Base-by-base conservation (phyloP, 2,888 invertebrate genomes). In the Polyploca ridens region DNA sequence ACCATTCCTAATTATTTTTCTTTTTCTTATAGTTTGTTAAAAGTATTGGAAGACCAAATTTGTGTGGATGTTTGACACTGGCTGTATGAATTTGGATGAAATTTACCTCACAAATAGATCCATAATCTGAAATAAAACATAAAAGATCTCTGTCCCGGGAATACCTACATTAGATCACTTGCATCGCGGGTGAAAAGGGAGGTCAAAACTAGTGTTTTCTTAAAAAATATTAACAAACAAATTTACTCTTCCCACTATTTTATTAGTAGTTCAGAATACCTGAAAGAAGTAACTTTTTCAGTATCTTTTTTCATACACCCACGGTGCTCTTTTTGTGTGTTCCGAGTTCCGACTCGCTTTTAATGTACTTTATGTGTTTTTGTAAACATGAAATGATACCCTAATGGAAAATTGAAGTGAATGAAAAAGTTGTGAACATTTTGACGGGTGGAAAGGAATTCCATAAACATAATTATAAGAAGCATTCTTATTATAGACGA, bases 291-390 rank as follows among this genome's bases (percentile, higher is more conserved):
- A 58, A 8, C 58, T 33, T 58, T 58, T 58, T 58, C 33, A n/a
- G 33, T 33, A 1, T 58, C n/a, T 33, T 13, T 33, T 10, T 35
- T 10, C 3, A 54, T 58, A 14, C n/a, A n/a, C 11, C 61, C 41
- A 41, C 16, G 61, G 11, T 41, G 41, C 44, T 27, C 44, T 61
- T 19, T 38, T n/a, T 38, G 10, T 38, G 16, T 38, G n/a, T 5
- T 60, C 19, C 6, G 27, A 27, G 35, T 5, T 60, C 19, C 6
- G 27, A 27, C 41, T 27, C 44, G 61, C 8, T 5, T 60, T 61
- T 61, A 61, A 61, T 61, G 61, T 61, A 61, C 61, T 61, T 61
- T 61, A 44, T 61, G 61, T 61, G 61, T 61, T 61, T 54, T 54
- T 19, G 19, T 54, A 54, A 41, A 16, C 27, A 61, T 61, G 27